Percentiles rank a stretch among this genome's conserved stretches.
Conservation (phyloP, 1,140 invertebrate genomes). For the Colletes latitarsis region DNA sequence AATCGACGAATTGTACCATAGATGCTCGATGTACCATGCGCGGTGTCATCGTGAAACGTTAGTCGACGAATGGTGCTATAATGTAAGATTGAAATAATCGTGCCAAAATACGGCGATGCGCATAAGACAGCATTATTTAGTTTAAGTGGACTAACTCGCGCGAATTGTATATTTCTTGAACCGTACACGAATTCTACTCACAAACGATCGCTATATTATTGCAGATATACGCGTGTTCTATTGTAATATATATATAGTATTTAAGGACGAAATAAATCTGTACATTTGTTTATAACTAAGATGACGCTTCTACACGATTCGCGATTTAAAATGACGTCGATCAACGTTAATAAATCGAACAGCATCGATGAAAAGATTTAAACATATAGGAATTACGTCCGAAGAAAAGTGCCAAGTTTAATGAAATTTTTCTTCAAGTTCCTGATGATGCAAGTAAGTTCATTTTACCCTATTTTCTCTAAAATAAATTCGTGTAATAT, state of each 20-base stretch:
- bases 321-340: too few relatives aligned
- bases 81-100: slow-evolving; percentile 31
- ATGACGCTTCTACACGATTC: neutral
- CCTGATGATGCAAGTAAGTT: too few relatives aligned
- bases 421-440: too few relatives aligned
- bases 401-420: too few relatives aligned
- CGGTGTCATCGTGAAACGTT: neutral
- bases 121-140: slow-evolving; percentile 14
- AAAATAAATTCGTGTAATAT: too few relatives aligned
- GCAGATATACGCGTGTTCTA: slow-evolving; percentile 13
- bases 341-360: too few relatives aligned
- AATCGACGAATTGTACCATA: slow-evolving; percentile 3
- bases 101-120: slow-evolving; percentile 45
- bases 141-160: slow-evolving; percentile 37
- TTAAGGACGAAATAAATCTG: slow-evolving; percentile 63
- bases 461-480: too few relatives aligned
- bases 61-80: slow-evolving; percentile 51
- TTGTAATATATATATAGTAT: slow-evolving; percentile 67
- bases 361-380: too few relatives aligned
- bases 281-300: slow-evolving; percentile 62
- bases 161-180: slow-evolving; percentile 52
- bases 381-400: too few relatives aligned
- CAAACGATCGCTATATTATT: slow-evolving; percentile 14
- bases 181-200: slow-evolving; percentile 36
- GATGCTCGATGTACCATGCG: neutral